A percentile compares a stretch with the other conserved stretches of the same genome.
Conservation (phyloP, 2,113 vertebrate genomes). For the Anas platyrhynchos region DNA sequence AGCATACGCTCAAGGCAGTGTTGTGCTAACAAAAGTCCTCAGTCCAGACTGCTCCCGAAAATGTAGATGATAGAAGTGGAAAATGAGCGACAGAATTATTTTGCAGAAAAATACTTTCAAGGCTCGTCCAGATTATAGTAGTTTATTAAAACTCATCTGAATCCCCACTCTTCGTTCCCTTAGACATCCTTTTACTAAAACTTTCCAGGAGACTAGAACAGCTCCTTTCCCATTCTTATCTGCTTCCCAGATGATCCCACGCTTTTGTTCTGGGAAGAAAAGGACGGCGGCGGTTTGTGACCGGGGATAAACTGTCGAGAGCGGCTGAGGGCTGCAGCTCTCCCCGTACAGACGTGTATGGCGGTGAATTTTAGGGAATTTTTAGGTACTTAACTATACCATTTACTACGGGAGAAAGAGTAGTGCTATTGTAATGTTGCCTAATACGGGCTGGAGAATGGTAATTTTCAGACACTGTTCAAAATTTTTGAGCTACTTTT, state of each 20-base stretch:
- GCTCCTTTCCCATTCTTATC: background rate
- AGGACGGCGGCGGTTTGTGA: background rate
- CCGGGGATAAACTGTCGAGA: background rate
- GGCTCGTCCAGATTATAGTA: background rate
- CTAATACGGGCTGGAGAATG: background rate
- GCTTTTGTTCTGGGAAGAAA: conserved; percentile 51
- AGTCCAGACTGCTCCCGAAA: conserved; percentile 16
- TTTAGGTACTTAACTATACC: background rate
- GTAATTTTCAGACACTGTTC: background rate
- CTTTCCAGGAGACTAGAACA: background rate
- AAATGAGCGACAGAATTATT: background rate
- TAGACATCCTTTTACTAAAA: background rate
- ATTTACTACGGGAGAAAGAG: background rate
- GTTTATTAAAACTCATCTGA: background rate
- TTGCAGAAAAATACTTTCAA: conserved; percentile 38
- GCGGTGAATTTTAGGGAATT: background rate
- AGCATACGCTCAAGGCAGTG: conserved; percentile 8
- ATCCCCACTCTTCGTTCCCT: background rate
- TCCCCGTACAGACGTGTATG: background rate
- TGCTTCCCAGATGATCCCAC: background rate
- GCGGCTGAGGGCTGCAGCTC: background rate
- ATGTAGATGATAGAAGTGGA: background rate
- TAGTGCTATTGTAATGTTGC: background rate
- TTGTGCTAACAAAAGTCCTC: conserved; percentile 40
- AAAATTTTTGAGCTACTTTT: background rate